phyloP scores from a whole-genome alignment of 2,797 vertebrate genomes.

The Fratercula arctica region DNA sequence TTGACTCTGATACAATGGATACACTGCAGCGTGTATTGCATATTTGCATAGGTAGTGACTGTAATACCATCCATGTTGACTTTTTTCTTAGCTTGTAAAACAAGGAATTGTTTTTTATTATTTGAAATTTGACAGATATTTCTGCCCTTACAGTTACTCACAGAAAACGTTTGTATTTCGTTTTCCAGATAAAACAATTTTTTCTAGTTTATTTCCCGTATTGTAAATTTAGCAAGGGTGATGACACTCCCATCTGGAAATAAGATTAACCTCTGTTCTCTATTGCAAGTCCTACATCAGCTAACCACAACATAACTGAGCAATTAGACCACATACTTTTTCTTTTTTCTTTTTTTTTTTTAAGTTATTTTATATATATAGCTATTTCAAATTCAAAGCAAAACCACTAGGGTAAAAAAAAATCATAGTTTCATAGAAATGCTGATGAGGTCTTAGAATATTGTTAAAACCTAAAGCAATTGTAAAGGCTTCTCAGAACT shows the following conservation, averaged over 20 bases:
- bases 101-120: not conserved
- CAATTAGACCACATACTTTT: not conserved
- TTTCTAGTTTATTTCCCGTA: not conserved
- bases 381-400: not conserved
- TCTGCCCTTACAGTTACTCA: not conserved
- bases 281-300: not conserved
- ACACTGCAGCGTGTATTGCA: not conserved
- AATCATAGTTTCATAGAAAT: not conserved
- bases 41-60: not conserved
- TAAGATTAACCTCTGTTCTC: not conserved
- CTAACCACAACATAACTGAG: not conserved
- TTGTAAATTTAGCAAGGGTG: not conserved
- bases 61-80: not conserved
- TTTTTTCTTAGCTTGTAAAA: not conserved
- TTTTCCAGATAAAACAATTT: not conserved
- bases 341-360: not conserved
- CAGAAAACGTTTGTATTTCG: not conserved
- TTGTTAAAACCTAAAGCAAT: not conserved
- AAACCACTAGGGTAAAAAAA: not conserved
- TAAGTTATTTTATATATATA: not conserved
- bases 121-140: not conserved
- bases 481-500: not conserved
- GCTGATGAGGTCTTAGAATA: not conserved
- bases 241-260: not conserved
- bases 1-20: not conserved